These are phyloP conservation scores for Drosophila cognata DNA, from an alignment of 2,888 invertebrate species.

Conservation along the genomic window DNA sequence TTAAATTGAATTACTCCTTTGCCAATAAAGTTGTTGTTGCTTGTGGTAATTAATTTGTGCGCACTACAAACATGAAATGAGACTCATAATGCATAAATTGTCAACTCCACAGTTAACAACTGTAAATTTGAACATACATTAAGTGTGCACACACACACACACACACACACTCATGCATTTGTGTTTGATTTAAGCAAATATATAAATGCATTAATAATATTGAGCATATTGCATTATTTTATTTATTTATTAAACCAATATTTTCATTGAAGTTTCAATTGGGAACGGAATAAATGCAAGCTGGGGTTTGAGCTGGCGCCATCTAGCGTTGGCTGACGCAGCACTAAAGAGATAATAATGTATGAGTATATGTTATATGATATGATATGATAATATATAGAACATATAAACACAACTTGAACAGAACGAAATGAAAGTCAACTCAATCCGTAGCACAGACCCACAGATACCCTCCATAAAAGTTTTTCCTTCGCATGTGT, in stretches of 20 bases:
- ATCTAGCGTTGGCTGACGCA: neutral
- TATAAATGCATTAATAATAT: constrained; percentile 28
- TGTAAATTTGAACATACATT: constrained; percentile 2
- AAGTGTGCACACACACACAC: neutral
- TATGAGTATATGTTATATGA: neutral
- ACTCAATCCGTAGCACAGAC: neutral
- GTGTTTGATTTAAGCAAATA: constrained; percentile 39
- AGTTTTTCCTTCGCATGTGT: neutral
- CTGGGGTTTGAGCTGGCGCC: neutral
- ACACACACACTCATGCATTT: neutral
- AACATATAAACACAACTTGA: neutral
- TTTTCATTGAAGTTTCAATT: constrained; percentile 1
- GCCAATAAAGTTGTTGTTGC: constrained; percentile 9
- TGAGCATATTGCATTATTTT: constrained; percentile 24
- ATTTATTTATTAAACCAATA: constrained; percentile 27
- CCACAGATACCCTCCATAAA: neutral
- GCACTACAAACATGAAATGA: constrained; percentile 14
- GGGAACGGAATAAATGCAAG: neutral
- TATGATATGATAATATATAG: neutral
- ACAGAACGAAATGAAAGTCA: neutral
- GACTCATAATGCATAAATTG: constrained; percentile 29
- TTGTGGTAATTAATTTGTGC: constrained; percentile 41
- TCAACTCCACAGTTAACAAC: constrained; percentile 28
- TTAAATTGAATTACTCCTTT: constrained; percentile 15
- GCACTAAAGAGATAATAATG: neutral